Evolutionary conservation across 2,113 vertebrate genomes (phyloP).

Genomic region (Melanotaenia duboulayi): DNA sequence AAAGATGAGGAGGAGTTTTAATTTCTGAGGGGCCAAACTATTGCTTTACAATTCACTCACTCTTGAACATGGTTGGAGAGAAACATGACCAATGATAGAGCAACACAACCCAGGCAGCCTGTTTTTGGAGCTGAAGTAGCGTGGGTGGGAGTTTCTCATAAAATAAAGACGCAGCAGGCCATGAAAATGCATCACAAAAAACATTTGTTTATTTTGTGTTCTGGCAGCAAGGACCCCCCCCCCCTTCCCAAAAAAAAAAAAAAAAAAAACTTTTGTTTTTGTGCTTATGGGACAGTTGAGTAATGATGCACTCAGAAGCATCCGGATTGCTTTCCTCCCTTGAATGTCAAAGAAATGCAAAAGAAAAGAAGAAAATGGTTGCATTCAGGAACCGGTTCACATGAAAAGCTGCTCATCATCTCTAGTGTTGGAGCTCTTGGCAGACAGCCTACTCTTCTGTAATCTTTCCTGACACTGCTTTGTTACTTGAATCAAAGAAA

Average conservation of each 20-base stretch:
- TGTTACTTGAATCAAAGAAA: constrained; percentile 11
- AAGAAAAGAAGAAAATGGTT: background rate
- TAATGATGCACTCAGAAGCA: constrained; percentile 14
- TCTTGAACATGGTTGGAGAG: background rate
- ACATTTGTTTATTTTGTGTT: constrained; percentile 42
- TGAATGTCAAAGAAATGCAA: constrained; percentile 39
- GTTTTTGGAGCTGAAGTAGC: constrained; percentile 4
- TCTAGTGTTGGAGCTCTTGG: background rate
- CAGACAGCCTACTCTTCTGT: background rate
- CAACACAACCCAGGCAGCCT: background rate
- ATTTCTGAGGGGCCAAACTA: background rate
- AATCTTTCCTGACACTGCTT: background rate
- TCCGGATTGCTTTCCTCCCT: constrained; percentile 33
- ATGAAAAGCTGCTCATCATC: background rate
- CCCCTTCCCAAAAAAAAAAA: too few species aligned
- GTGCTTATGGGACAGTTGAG: constrained; percentile 8
- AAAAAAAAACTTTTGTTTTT: constrained; percentile 1
- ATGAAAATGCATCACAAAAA: background rate
- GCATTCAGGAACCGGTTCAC: background rate
- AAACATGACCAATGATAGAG: constrained; percentile 3
- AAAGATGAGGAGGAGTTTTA: constrained; percentile 39
- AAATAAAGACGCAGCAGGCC: constrained; percentile 25
- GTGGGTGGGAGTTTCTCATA: constrained; percentile 25
- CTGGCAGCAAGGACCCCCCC: constrained; percentile 1
- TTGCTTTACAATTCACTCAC: constrained; percentile 3